Evolutionary conservation across 2,113 vertebrate species (phyloP), one percentile per base, ranked within the genome.

Genomic region (Leptocoma aspasia): DNA sequence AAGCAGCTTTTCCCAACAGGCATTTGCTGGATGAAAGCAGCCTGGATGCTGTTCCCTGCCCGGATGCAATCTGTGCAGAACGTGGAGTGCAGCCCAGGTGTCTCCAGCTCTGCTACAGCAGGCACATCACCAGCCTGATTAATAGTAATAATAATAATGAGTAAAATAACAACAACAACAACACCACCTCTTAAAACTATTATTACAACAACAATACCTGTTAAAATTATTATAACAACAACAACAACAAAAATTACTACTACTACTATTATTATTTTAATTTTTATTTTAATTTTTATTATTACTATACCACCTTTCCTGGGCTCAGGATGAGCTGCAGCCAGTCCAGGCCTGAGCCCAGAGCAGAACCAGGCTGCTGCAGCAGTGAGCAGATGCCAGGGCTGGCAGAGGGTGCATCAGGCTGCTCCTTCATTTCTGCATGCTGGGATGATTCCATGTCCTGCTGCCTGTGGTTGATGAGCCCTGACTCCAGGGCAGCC

Each of bases 381-480:
- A 94, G 52, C 73, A 68, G 13, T 3, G 31, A 91, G 63, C 75
- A 89, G 81, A 45, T 52, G n/a, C 61, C 7, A 30, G n/a, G 77
- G 41, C 22, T 78, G 70, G 66, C 45, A 53, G 54, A 57, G 26
- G 42, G 13, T 5, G 7, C 27, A 14, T 10, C 5, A 3, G 57
- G 70, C 69, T 57, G 60, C 2, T 8, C 45, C 24, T 57, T 76
- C n/a, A 12, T 26, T 60, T 56, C 72, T 33, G 78, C 61, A 70
- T 33, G n/a, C 54, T 0, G 0, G 47, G 42, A 27, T 11, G 50
- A 31, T 26, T 53, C 63, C 0, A 0, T 16, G 77, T 50, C 69
- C 77, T 7, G 1, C 17, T 0, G 14, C 1, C 10, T 12, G 76
- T 75, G 73, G 19, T 23, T 56, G 76, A 85, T 20, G 66, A 96